Evolutionary conservation across 2,888 invertebrate species (phyloP), one percentile per base, ranked within the genome.

Genomic region (Papilio gigon): DNA sequence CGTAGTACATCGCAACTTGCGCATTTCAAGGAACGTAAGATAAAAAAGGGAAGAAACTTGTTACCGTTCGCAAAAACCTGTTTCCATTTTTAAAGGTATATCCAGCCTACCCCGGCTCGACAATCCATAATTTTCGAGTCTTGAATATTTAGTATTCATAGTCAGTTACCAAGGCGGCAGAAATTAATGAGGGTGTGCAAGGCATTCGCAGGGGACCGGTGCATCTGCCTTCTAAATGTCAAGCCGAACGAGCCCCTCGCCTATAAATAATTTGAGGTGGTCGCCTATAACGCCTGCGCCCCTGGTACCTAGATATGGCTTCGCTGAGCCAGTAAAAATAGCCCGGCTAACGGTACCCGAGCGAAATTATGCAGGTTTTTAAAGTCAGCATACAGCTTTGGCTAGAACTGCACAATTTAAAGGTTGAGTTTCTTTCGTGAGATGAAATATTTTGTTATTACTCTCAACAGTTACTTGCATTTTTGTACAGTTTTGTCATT

Each of bases 211-310:
- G 73, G 78, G 77, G 78, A 78, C 82, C 77, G 78, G 81, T 81
- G 81, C 89, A 88, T 89, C 87, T 87, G 88, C 87, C 87, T 78
- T 83, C 81, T 87, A 88, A 89, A 89, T 89, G 88, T 88, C 89
- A 89, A 86, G 82, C 80, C 77, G 78, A 81, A 83, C 85, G 78
- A 81, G 84, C 84, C 79, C 80, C 77, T 74, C 76, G 80, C 83
- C 85, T 88, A 88, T 88, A 88, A 88, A 88, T 89, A 88, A 89
- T 89, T 88, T 87, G 84, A 86, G 86, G 81, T 84, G 80, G 80
- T 77, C 84, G 79, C 80, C 77, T 81, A 75, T 76, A 73, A 74
- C 77, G 80, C 76, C 73, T 84, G 80, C 80, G 77, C 80, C 84
- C 84, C 84, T 81, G 77, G 81, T 80, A 75, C 78, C 74, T 84